Evolutionary conservation across 2,888 invertebrate species (phyloP), one percentile per base, ranked within the genome.

Genomic region (Scrobipalpa costella): DNA sequence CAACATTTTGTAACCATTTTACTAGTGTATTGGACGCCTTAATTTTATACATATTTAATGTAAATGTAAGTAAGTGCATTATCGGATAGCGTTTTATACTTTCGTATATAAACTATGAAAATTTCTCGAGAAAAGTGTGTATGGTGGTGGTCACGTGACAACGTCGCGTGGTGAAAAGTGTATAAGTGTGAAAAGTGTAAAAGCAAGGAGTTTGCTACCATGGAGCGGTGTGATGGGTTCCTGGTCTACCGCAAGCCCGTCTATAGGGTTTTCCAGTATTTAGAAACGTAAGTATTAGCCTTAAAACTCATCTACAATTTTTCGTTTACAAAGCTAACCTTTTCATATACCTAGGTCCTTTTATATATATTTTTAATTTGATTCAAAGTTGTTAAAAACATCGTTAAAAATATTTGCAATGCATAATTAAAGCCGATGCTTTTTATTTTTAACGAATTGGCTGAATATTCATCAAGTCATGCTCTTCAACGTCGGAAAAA

Each of bases 181-280:
- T 95, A 95, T 93, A 93, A 95, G 80, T 95, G 95, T 81, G 95
- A 95, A 85, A 15, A 7, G 50, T 21, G 13, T 1, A 21, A 52
- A 11, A 11, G 21, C 6, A 9, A 19, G 13, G 21, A 21, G 21
- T 13, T 11, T 6, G 1, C 2, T 21, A 52, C 9, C 27, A 95
- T 95, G 92, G 95, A 95, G 93, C 93, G 95, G 80, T 95, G 95
- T 81, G 95, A 95, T 85, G 95, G 95, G 79, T 95, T 95, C 89
- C 93, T 95, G 86, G 94, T 95, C 92, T 95, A 95, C 92, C 94
- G 95, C 83, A 94, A 95, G 85, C 95, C 95, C 83, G 95, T 95
- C 72, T 95, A 95, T 91, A 93, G 95, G 92, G 95, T 95, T 83
- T 95, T 95, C 92, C 95, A 95, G 92, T 96, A 95, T 92, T 93